phyloP scores from a whole-genome alignment of 2,888 invertebrate species.

The Argyresthia albistria region DNA sequence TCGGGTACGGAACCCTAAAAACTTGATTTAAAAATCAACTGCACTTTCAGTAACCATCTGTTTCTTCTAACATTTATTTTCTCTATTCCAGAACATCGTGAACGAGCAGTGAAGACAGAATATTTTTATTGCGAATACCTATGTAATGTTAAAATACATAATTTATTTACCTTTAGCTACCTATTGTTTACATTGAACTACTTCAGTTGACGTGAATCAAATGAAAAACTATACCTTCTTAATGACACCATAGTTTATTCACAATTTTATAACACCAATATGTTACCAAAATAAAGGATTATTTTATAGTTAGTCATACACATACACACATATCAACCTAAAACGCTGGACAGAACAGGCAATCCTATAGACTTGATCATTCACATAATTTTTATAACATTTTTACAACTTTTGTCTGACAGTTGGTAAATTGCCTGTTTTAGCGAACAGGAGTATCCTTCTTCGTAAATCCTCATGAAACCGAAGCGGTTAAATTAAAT shows the following conservation, averaged over 20 bases:
- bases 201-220: too few relatives aligned
- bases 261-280: constrained; percentile 69
- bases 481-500: constrained; percentile 30
- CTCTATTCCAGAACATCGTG: constrained; percentile 51
- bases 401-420: constrained; percentile 21
- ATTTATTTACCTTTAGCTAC: too few relatives aligned
- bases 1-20: not conserved
- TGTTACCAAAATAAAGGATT: constrained; percentile 67
- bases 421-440: constrained; percentile 30
- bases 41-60: too few relatives aligned
- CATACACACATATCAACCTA: constrained; percentile 59
- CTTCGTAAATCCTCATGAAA: constrained; percentile 30
- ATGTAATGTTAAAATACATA: too few relatives aligned
- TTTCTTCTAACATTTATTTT: not conserved
- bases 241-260: constrained; percentile 70
- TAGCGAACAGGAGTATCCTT: constrained; percentile 50
- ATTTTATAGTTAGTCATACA: constrained; percentile 60
- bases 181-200: too few relatives aligned
- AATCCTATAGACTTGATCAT: constrained; percentile 15
- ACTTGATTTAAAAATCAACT: too few relatives aligned
- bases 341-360: constrained; percentile 40
- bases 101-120: constrained; percentile 9
- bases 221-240: constrained; percentile 23
- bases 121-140: not conserved
- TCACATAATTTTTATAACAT: constrained; percentile 13